A percentile compares a stretch with the other conserved stretches of the same genome.
Conservation (phyloP, 2,888 invertebrate genomes). For the Acleris holmiana region DNA sequence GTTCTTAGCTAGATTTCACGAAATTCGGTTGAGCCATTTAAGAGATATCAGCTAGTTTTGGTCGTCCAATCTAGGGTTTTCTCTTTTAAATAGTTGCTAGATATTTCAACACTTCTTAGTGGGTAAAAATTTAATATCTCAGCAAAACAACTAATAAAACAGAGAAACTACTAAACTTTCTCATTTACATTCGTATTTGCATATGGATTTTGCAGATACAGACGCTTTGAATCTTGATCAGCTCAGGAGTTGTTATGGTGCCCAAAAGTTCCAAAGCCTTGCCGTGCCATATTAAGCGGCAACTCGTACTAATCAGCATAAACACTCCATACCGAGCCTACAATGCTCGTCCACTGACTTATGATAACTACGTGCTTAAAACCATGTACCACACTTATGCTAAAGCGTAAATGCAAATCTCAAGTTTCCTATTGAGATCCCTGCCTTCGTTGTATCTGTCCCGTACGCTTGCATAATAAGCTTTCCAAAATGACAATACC, state of each 20-base stretch:
- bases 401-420: conserved; percentile 26
- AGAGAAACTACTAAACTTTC: too few relatives aligned
- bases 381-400: conserved; percentile 9
- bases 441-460: conserved; percentile 8
- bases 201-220: too few relatives aligned
- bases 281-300: too few relatives aligned
- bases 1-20: too few relatives aligned
- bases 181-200: too few relatives aligned
- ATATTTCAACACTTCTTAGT: too few relatives aligned
- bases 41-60: too few relatives aligned
- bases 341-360: conserved; percentile 13
- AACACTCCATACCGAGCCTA: conserved; percentile 9
- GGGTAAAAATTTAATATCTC: too few relatives aligned
- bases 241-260: neutral
- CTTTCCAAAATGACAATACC: conserved; percentile 27
- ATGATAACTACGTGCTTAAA: neutral
- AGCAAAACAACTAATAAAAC: too few relatives aligned
- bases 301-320: neutral
- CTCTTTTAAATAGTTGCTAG: too few relatives aligned
- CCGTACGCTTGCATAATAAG: conserved; percentile 22
- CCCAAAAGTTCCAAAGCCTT: neutral
- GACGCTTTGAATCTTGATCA: neutral
- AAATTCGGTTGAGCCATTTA: too few relatives aligned
- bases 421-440: conserved; percentile 3
- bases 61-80: too few relatives aligned